phyloP scores from a whole-genome alignment of 2,113 vertebrate species.

The Oryzias woworae region DNA sequence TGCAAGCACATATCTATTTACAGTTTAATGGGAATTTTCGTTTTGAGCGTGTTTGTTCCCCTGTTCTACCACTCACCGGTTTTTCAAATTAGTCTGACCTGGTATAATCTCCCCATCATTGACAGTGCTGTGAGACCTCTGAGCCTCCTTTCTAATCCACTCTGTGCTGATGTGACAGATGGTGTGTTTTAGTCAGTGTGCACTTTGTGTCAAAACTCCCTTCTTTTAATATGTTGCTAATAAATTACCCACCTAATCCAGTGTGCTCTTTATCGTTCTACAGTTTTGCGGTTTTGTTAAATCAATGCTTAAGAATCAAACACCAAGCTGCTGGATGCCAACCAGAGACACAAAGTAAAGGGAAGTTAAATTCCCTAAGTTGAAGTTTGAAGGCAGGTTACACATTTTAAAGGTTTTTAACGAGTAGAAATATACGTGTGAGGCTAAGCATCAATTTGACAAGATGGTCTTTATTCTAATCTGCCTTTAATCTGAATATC shows the following conservation, averaged over 20 bases:
- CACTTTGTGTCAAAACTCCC: constrained; percentile 17
- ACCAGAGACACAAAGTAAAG: not conserved
- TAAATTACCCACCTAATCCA: constrained; percentile 5
- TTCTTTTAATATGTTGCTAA: constrained; percentile 34
- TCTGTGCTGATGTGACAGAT: constrained; percentile 75
- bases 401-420: too few species aligned
- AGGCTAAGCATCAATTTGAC: too few species aligned
- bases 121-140: constrained; percentile 31
- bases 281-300: not conserved
- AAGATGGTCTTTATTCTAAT: too few species aligned
- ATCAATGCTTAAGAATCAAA: not conserved
- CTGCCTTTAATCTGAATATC: too few species aligned
- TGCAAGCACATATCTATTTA: not conserved
- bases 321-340: not conserved
- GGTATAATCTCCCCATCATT: constrained; percentile 43
- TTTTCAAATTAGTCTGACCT: constrained; percentile 46
- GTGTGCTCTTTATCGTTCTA: not conserved
- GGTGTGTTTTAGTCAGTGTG: constrained; percentile 46
- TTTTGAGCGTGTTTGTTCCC: too few species aligned
- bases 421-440: too few species aligned
- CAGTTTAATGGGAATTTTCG: not conserved
- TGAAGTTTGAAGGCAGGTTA: too few species aligned
- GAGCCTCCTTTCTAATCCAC: constrained; percentile 68
- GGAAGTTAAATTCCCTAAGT: not conserved
- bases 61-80: constrained; percentile 29